Conservation (phyloP, 2,113 vertebrate genomes). For the Dasyurus viverrinus region DNA sequence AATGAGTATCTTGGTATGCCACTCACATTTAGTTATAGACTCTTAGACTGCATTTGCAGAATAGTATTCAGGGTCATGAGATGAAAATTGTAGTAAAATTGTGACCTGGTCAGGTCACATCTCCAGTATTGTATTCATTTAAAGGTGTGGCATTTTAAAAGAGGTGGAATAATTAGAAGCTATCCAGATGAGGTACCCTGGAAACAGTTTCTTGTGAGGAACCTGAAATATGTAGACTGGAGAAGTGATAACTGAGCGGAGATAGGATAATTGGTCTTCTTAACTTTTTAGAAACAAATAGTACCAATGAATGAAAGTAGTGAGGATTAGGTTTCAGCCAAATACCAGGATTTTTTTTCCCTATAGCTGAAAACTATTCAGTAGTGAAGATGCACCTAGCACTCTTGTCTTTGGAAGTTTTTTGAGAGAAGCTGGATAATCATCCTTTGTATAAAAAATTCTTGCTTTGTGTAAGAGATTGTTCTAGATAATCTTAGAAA, state of each 20-base stretch:
- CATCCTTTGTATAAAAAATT: neutral
- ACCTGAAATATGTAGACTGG: neutral
- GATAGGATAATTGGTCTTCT: neutral
- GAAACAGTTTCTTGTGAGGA: neutral
- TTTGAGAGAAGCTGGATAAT: neutral
- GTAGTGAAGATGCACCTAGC: slow-evolving; percentile 5
- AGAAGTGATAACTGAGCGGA: neutral
- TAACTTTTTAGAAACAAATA: slow-evolving; percentile 4
- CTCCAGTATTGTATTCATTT: neutral
- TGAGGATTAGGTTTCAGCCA: slow-evolving; percentile 17
- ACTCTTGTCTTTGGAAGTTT: neutral
- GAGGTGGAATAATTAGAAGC: neutral
- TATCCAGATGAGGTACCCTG: neutral
- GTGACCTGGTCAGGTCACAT: neutral
- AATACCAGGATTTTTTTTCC: slow-evolving; percentile 31
- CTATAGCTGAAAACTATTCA: slow-evolving; percentile 14
- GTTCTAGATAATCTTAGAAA: neutral
- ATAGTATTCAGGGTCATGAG: neutral
- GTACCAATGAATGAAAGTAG: slow-evolving; percentile 29
- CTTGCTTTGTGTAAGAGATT: neutral
- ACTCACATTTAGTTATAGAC: neutral
- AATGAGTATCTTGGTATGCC: neutral
- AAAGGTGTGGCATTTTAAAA: neutral
- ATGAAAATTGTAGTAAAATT: neutral
- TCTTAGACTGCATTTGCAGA: neutral